Percentiles rank a stretch among this genome's conserved stretches.
Conservation (phyloP, 53 echinoderm and acorn worm genomes). For the Holothuria scabra region DNA sequence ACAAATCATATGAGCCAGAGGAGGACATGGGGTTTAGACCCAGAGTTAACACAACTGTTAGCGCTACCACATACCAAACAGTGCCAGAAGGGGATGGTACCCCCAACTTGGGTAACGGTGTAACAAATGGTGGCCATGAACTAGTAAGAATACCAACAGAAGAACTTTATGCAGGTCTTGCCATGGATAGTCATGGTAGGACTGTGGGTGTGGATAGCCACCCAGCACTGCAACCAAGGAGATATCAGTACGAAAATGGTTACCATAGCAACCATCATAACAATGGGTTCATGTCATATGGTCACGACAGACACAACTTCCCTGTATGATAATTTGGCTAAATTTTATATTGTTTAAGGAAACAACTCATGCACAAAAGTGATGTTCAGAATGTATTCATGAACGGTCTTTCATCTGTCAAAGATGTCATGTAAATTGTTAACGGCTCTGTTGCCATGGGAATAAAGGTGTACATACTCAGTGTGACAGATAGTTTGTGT, state of each 20-base stretch:
- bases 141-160: slow-evolving; percentile 36
- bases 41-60: slow-evolving; percentile 25
- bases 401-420: slow-evolving; percentile 25
- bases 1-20: slow-evolving; percentile 56
- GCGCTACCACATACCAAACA: slow-evolving; percentile 37
- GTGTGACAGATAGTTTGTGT: too few species aligned
- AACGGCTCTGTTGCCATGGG: too few species aligned
- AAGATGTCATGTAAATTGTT: background rate
- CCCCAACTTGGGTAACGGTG: slow-evolving; percentile 25
- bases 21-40: slow-evolving; percentile 49
- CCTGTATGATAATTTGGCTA: background rate
- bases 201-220: slow-evolving; percentile 32
- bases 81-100: slow-evolving; percentile 48
- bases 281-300: slow-evolving; percentile 18
- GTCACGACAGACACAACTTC: slow-evolving; percentile 23
- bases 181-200: slow-evolving; percentile 7
- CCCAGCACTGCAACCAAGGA: background rate
- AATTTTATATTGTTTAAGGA: too few species aligned
- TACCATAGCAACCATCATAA: background rate
- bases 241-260: background rate
- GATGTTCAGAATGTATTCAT: slow-evolving; percentile 4
- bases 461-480: too few species aligned
- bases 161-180: slow-evolving; percentile 33
- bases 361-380: background rate
- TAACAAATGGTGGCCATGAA: background rate